Evolutionary conservation across 2,797 vertebrate species (phyloP).

Genomic region (Yasuhikotakia modesta): DNA sequence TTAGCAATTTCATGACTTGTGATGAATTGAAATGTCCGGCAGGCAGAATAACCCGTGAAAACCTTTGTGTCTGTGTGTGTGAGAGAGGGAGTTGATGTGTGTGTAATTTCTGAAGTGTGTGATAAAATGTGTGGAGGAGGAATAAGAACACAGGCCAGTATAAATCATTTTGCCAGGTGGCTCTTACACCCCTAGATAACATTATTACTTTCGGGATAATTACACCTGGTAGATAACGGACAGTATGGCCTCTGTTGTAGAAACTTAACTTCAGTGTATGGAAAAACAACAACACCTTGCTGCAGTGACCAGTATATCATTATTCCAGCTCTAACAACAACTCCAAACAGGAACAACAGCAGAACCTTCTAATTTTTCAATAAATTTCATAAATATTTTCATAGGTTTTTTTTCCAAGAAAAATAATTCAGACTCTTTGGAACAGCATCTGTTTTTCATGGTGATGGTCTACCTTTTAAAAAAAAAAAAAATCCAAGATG

Average conservation of each 20-base stretch:
- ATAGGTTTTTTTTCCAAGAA: neutral
- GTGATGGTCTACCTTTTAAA: neutral
- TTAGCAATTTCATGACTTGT: conserved; percentile 46
- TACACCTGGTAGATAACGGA: conserved; percentile 49
- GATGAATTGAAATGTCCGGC: conserved; percentile 55
- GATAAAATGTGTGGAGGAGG: conserved; percentile 43
- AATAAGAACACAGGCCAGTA: conserved; percentile 38
- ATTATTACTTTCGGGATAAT: conserved; percentile 60
- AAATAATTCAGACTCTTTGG: neutral
- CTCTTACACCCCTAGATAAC: conserved; percentile 54
- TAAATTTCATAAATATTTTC: neutral
- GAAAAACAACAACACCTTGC: conserved; percentile 11
- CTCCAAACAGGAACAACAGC: neutral
- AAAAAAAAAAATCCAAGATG: too few relatives aligned
- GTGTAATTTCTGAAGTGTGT: conserved; percentile 35
- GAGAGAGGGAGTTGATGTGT: neutral
- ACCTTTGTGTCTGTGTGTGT: conserved; percentile 24
- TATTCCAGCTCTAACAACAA: neutral
- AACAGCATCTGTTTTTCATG: neutral
- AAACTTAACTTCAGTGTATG: conserved; percentile 25
- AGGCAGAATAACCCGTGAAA: conserved; percentile 40
- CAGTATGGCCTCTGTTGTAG: conserved; percentile 28
- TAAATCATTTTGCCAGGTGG: conserved; percentile 54
- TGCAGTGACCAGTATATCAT: conserved; percentile 3
- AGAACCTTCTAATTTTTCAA: neutral